Evolutionary conservation across 2,797 vertebrate species (phyloP).

Genomic region (Gymnoscopelus microlampas): DNA sequence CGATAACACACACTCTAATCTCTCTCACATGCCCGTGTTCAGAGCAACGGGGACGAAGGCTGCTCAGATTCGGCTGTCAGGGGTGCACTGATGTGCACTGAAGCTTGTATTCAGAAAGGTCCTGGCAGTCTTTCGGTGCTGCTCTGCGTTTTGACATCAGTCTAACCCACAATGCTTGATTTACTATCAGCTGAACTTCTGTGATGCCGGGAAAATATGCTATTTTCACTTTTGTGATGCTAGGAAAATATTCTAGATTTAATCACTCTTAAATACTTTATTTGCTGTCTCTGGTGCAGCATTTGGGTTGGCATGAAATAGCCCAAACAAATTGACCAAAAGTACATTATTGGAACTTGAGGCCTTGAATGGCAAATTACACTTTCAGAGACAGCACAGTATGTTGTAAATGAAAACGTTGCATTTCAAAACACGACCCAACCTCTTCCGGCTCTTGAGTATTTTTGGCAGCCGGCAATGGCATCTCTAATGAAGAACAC

Average conservation of each 20-base stretch:
- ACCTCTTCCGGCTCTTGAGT: too few relatives aligned
- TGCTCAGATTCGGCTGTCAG: constrained; percentile 32
- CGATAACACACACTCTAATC: constrained; percentile 10
- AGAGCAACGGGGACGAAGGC: constrained; percentile 18
- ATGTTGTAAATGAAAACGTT: too few relatives aligned
- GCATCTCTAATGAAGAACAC: constrained; percentile 51
- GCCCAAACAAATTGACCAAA: too few relatives aligned
- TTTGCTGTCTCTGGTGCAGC: too few relatives aligned
- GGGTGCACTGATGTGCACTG: constrained; percentile 30
- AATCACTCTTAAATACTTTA: too few relatives aligned
- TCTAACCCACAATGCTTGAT: constrained; percentile 40
- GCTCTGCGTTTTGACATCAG: constrained; percentile 45
- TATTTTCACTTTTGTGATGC: neutral
- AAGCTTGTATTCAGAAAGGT: constrained; percentile 40
- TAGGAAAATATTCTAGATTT: too few relatives aligned
- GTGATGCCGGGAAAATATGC: constrained; percentile 23
- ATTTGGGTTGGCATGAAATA: too few relatives aligned
- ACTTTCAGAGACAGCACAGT: too few relatives aligned
- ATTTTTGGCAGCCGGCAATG: too few relatives aligned
- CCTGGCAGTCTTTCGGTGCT: constrained; percentile 55
- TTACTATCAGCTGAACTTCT: constrained; percentile 46
- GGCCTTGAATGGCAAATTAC: too few relatives aligned
- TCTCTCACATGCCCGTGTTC: constrained; percentile 19
- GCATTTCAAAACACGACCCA: too few relatives aligned
- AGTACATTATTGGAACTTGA: too few relatives aligned